A percentile compares a stretch with the other conserved stretches of the same genome.
These are phyloP conservation scores for Heliothis virescens DNA, from an alignment of 1,140 invertebrate species.

Conservation along the genomic window DNA sequence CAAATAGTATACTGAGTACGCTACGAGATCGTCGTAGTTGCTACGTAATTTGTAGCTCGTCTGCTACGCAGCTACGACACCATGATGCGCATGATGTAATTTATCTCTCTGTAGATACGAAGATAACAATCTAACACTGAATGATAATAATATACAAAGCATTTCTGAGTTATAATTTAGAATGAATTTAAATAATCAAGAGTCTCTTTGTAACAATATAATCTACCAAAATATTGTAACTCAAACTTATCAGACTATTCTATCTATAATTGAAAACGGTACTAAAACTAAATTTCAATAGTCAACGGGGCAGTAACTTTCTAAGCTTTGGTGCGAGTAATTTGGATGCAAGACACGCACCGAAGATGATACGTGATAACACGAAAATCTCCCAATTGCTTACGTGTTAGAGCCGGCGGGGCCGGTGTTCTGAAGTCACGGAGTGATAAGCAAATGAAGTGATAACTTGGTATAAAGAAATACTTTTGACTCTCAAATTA, in stretches of 20 bases:
- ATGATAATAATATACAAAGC: too few species aligned
- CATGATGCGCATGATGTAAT: too few species aligned
- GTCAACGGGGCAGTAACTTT: slow-evolving; percentile 67
- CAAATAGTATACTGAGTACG: background rate
- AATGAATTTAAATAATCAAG: too few species aligned
- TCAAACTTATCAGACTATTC: slow-evolving; percentile 45
- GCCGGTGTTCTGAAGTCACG: slow-evolving; percentile 12
- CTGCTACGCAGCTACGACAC: background rate
- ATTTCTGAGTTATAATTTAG: too few species aligned
- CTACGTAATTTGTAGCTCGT: background rate
- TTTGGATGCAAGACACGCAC: slow-evolving; percentile 73
- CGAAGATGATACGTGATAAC: slow-evolving; percentile 85
- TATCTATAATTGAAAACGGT: slow-evolving; percentile 47
- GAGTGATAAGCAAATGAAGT: slow-evolving; percentile 2
- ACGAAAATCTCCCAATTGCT: slow-evolving; percentile 84
- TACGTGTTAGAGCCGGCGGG: slow-evolving; percentile 77
- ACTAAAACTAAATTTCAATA: slow-evolving; percentile 57
- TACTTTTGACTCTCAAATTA: background rate
- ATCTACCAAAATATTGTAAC: slow-evolving; percentile 38
- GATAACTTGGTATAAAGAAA: background rate
- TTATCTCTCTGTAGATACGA: too few species aligned
- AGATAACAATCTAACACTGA: too few species aligned
- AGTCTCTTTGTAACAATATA: background rate
- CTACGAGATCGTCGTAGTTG: background rate
- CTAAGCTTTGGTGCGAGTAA: slow-evolving; percentile 52